A percentile compares a stretch with the other conserved stretches of the same genome.
phyloP scores from a whole-genome alignment of 2,113 vertebrate species.

The Scytalopus superciliaris region DNA sequence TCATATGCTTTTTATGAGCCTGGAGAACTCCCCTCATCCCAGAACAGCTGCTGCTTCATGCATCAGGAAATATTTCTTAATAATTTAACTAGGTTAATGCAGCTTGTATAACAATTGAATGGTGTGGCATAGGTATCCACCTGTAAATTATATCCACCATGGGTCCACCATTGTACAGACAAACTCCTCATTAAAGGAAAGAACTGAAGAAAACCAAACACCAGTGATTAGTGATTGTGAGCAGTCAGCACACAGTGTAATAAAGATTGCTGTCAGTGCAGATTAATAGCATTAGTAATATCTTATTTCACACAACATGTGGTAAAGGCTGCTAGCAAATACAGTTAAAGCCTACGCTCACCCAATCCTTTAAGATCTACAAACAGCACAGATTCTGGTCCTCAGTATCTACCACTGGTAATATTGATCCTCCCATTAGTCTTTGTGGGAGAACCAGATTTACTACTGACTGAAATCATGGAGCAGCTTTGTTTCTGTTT shows the following conservation, averaged over 20 bases:
- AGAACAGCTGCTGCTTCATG: background rate
- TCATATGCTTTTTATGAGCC: background rate
- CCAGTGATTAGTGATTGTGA: background rate
- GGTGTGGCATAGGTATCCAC: background rate
- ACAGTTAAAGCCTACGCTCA: background rate
- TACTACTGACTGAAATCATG: background rate
- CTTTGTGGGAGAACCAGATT: accelerated
- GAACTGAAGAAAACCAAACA: background rate
- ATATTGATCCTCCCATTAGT: accelerated
- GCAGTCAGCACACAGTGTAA: background rate
- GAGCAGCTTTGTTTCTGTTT: background rate
- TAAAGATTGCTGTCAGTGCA: conserved; percentile 1
- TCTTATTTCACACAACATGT: background rate
- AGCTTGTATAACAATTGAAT: background rate
- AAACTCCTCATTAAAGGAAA: conserved; percentile 7
- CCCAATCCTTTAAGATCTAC: background rate
- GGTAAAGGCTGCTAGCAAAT: background rate
- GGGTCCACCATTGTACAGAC: background rate
- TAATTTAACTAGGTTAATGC: conserved; percentile 1
- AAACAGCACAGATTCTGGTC: background rate
- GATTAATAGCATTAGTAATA: background rate
- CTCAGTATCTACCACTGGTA: background rate
- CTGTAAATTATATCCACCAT: background rate
- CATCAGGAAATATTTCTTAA: background rate
- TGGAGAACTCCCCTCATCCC: background rate